Conservation (phyloP, 2,888 invertebrate genomes). For the Ormyrus pomaceus region DNA sequence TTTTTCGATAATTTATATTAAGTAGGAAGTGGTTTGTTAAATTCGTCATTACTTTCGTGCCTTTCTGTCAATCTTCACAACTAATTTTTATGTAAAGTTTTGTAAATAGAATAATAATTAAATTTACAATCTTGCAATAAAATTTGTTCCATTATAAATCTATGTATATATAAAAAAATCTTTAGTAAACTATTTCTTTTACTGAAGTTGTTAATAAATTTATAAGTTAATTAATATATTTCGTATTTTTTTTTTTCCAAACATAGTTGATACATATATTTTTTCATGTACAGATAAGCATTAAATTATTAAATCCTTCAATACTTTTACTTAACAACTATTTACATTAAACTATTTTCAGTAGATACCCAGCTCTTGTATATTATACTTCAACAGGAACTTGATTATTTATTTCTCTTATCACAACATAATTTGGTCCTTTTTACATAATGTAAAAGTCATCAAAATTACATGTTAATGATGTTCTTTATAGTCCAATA, state of each 20-base stretch:
- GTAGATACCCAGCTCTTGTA: constrained; percentile 53
- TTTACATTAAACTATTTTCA: constrained; percentile 56
- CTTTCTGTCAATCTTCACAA: constrained; percentile 54
- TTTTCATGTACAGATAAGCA: constrained; percentile 46
- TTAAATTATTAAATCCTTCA: constrained; percentile 46
- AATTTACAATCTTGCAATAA: constrained; percentile 55
- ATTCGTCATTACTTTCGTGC: constrained; percentile 56
- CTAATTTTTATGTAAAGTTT: constrained; percentile 56
- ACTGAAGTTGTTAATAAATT: constrained; percentile 56
- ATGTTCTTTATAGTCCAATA: constrained; percentile 74
- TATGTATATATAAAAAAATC: constrained; percentile 50
- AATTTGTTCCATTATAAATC: constrained; percentile 52
- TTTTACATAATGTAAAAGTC: constrained; percentile 25
- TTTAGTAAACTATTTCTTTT: constrained; percentile 55
- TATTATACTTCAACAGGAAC: constrained; percentile 53
- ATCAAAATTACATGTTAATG: constrained; percentile 39
- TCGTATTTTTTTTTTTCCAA: constrained; percentile 47
- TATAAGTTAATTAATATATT: constrained; percentile 54
- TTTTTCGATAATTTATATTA: constrained; percentile 56
- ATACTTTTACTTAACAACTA: constrained; percentile 45
- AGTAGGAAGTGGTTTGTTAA: constrained; percentile 56
- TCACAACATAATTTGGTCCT: constrained; percentile 51
- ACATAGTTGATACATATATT: constrained; percentile 41
- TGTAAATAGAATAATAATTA: constrained; percentile 56
- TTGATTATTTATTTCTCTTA: constrained; percentile 51